Conservation (phyloP, 2,888 invertebrate genomes). For the Ochropleura plecta region DNA sequence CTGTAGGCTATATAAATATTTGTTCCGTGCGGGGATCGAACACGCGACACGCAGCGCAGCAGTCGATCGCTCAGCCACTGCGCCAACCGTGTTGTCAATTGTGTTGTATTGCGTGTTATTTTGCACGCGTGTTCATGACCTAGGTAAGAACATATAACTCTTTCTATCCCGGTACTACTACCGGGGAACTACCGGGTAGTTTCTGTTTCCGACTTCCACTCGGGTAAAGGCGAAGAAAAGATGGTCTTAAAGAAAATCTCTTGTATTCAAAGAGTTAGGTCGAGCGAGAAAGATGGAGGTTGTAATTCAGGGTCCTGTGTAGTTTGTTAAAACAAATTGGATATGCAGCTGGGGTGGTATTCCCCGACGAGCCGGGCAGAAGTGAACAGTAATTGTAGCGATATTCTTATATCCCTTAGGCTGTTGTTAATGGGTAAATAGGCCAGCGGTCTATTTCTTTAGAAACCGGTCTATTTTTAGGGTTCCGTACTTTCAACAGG, state of each 20-base stretch:
- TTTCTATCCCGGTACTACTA: too few relatives aligned
- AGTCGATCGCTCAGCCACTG: too few relatives aligned
- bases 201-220: neutral
- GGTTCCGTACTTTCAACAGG: too few relatives aligned
- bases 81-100: too few relatives aligned
- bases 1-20: too few relatives aligned
- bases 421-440: neutral
- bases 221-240: neutral
- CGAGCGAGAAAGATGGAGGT: neutral
- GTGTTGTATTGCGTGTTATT: too few relatives aligned
- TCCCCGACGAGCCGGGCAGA: neutral
- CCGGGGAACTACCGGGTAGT: neutral
- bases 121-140: too few relatives aligned
- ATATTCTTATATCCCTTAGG: constrained; percentile 4
- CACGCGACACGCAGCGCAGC: too few relatives aligned
- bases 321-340: constrained; percentile 36
- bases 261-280: constrained; percentile 32
- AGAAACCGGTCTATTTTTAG: too few relatives aligned
- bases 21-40: too few relatives aligned
- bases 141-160: neutral
- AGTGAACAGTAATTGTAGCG: constrained; percentile 14
- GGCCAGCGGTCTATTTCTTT: too few relatives aligned
- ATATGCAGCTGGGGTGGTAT: neutral
- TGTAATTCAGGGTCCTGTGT: constrained; percentile 23
- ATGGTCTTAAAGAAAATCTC: constrained; percentile 18